phyloP scores from a whole-genome alignment of 2,797 vertebrate genomes.

The Podarcis lilfordi region DNA sequence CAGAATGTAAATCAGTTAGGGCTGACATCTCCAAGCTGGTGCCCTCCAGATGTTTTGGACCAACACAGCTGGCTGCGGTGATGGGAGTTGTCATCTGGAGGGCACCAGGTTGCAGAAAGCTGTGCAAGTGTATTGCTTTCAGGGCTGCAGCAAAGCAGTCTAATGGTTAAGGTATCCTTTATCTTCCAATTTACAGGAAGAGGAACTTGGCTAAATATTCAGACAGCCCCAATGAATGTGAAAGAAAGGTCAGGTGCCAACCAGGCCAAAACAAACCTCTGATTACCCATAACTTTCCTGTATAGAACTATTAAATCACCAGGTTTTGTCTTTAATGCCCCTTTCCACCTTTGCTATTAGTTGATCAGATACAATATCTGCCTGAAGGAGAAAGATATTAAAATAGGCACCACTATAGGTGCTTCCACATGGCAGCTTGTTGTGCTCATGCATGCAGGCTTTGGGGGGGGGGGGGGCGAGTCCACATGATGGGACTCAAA shows the following conservation, averaged over 20 bases:
- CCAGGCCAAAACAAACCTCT: neutral
- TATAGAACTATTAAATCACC: neutral
- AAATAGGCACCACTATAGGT: neutral
- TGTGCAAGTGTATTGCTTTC: neutral
- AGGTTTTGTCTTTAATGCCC: neutral
- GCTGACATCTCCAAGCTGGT: too few relatives aligned
- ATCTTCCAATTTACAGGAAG: neutral
- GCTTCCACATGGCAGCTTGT: too few relatives aligned
- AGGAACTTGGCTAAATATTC: neutral
- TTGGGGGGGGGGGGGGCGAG: too few relatives aligned
- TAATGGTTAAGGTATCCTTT: accelerated
- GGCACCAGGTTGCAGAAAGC: too few relatives aligned
- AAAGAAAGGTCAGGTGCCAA: neutral
- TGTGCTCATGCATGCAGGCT: too few relatives aligned
- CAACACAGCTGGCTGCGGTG: too few relatives aligned
- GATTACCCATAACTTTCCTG: neutral
- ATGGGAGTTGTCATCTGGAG: too few relatives aligned
- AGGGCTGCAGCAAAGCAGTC: neutral
- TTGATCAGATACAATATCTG: neutral
- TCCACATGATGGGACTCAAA: too few relatives aligned
- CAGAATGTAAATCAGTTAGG: neutral
- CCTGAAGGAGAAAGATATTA: neutral
- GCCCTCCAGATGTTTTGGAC: too few relatives aligned
- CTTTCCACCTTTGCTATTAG: neutral
- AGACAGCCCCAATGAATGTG: neutral